Evolutionary conservation across 2,113 vertebrate genomes (phyloP), one percentile per base, ranked within the genome.

Genomic region (Rhodinocichla rosea): DNA sequence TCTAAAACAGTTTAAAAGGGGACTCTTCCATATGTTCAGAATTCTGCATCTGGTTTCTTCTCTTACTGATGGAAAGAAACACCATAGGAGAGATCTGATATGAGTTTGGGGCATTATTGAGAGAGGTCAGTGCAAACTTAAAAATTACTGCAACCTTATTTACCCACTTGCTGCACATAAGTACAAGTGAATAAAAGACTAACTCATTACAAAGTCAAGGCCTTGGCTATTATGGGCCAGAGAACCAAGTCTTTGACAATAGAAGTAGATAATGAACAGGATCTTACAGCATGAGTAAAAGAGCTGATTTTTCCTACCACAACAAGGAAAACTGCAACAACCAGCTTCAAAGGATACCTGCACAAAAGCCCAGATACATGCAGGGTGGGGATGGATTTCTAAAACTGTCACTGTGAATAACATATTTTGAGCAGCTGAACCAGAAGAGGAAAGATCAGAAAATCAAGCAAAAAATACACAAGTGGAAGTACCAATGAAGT

Each of bases 321-420:
- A 1, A 23, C 22, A 60, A 57, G 35, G 52, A 82, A 75, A 23
- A 28, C 2, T 0, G 2, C 32, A 88, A 59, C 11, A 84, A 45
- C 23, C 27, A 87, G 8, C 13, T 78, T 60, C 40, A 42, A 60
- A 63, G 4, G 39, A 59, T 19, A 63, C 23, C 10, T 75, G 37
- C 32, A 49, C 8, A 68, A 75, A 75, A 87, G 21, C 24, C 27
- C 28, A 37, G 19, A 17, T 9, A 45, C 0, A 0, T 53, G 20
- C 30, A 82, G 56, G 6, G 4, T 60, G 24, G 27, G 19, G 12
- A 45, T 35, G 23, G 50, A 59, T 56, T 89, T 78, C 39, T 59
- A 35, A 63, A 24, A 28, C 23, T 65, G 5, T 32, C 20, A 21
- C 15, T 21, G 23, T 70, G 37, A 64, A 71, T 26, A 84, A 84